These are phyloP conservation scores for Dynastes maya DNA, from an alignment of 2,888 invertebrate genomes.

Conservation along the genomic window DNA sequence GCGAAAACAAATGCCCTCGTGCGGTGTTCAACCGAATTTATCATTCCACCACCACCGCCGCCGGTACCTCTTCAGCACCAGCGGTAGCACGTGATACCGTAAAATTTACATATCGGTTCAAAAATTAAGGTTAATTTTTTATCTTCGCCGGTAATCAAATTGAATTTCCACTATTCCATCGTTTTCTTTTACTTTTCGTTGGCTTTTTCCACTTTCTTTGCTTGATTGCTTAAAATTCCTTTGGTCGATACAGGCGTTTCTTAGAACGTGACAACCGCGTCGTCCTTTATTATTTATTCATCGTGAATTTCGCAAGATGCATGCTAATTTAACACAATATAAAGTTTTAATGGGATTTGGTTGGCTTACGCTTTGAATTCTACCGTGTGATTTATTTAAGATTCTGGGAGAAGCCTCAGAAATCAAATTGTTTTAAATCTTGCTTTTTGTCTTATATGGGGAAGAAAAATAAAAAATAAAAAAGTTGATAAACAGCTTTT, in stretches of 20 bases:
- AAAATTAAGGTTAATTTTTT: conserved; percentile 34
- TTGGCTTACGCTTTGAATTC: neutral
- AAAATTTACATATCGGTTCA: conserved; percentile 36
- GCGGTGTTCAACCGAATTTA: conserved; percentile 18
- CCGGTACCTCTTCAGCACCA: too few relatives aligned
- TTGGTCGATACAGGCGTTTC: conserved; percentile 2
- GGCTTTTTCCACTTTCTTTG: neutral
- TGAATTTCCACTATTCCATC: conserved; percentile 17
- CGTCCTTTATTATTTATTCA: conserved; percentile 4
- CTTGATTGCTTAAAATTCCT: neutral
- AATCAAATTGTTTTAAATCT: too few relatives aligned
- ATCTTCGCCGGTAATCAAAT: neutral
- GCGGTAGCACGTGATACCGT: conserved; percentile 5
- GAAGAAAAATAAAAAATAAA: too few relatives aligned
- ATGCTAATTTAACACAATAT: neutral
- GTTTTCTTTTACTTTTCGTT: neutral
- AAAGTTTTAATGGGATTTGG: conserved; percentile 10
- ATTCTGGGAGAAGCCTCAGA: too few relatives aligned
- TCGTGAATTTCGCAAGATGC: neutral
- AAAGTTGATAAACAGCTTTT: too few relatives aligned
- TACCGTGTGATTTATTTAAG: too few relatives aligned
- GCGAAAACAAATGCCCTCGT: conserved; percentile 26
- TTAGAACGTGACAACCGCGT: neutral
- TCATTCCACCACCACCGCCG: neutral
- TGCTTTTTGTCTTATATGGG: too few relatives aligned